A percentile compares a stretch with the other conserved stretches of the same genome.
Evolutionary conservation across 2,888 invertebrate species (phyloP).

Genomic region (Strigamia transsilvanica): DNA sequence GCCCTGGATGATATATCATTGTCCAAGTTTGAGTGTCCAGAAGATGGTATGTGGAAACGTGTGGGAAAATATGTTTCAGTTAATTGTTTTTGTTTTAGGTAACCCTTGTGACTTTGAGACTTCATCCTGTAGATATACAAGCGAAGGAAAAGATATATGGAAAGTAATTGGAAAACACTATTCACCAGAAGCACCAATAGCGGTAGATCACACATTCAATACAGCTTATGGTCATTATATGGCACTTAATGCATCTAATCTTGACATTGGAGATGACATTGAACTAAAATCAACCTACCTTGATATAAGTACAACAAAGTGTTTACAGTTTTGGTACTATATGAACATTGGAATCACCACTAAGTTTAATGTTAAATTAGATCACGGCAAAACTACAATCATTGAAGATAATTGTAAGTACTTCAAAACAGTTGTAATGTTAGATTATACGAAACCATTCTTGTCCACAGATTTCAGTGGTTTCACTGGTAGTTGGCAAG

Average conservation of each 20-base stretch:
- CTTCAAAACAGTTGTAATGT: too few species aligned
- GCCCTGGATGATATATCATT: neutral
- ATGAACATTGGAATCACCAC: neutral
- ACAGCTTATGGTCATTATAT: neutral
- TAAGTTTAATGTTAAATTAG: neutral
- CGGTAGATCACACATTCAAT: neutral
- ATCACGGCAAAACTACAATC: neutral
- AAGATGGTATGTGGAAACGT: neutral
- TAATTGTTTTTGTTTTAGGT: neutral
- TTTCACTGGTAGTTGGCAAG: neutral
- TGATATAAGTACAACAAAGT: neutral
- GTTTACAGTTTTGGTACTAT: conserved; percentile 15
- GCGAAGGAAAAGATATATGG: neutral
- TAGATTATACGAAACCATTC: neutral
- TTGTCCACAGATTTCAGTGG: neutral
- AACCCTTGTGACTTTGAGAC: neutral
- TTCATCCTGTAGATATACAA: neutral
- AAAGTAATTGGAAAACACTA: neutral
- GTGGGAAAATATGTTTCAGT: too few species aligned
- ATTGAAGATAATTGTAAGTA: neutral
- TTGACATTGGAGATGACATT: neutral
- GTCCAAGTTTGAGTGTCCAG: neutral
- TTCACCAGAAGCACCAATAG: neutral
- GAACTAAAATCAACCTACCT: neutral
- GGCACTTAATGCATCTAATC: neutral